phyloP scores from a whole-genome alignment of 1,140 invertebrate genomes.

The Neodiprion virginianus region DNA sequence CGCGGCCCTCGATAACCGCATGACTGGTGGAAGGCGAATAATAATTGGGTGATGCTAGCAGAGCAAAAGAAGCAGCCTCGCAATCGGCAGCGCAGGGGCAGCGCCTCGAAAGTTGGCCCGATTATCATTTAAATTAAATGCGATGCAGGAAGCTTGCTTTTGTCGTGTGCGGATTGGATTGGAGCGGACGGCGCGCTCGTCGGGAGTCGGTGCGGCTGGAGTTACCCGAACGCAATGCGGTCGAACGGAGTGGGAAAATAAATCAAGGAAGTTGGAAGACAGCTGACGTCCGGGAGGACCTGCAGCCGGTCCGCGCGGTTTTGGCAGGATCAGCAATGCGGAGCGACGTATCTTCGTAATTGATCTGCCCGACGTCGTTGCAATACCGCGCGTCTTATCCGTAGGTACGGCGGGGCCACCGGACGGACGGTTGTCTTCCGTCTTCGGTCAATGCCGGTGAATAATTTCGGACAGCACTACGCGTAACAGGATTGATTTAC shows the following conservation, averaged over 20 bases:
- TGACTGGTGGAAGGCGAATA: not conserved
- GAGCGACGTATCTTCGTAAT: conserved; percentile 5
- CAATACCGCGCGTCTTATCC: not conserved
- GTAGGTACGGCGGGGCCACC: not conserved
- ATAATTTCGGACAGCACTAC: conserved; percentile 1
- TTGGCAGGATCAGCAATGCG: not conserved
- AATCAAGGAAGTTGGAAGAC: conserved; percentile 5
- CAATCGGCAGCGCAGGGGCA: not conserved
- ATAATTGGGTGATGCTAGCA: conserved; percentile 5
- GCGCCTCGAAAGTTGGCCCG: not conserved
- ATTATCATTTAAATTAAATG: conserved; percentile 4
- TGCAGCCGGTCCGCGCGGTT: not conserved
- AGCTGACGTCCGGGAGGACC: not conserved
- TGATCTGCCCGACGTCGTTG: not conserved
- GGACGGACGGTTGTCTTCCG: not conserved
- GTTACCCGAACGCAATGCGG: no score
- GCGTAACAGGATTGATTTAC: conserved; percentile 4
- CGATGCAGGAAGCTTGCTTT: not conserved
- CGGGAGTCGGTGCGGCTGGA: no score
- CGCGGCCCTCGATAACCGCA: not conserved
- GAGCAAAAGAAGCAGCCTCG: not conserved
- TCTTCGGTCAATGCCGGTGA: conserved; percentile 3
- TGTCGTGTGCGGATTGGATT: not conserved
- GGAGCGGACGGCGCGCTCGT: no score
- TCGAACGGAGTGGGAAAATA: not conserved